Conservation (phyloP, 37 sponge, comb jelly and placozoan genomes). For the Tethya wilhelma region DNA sequence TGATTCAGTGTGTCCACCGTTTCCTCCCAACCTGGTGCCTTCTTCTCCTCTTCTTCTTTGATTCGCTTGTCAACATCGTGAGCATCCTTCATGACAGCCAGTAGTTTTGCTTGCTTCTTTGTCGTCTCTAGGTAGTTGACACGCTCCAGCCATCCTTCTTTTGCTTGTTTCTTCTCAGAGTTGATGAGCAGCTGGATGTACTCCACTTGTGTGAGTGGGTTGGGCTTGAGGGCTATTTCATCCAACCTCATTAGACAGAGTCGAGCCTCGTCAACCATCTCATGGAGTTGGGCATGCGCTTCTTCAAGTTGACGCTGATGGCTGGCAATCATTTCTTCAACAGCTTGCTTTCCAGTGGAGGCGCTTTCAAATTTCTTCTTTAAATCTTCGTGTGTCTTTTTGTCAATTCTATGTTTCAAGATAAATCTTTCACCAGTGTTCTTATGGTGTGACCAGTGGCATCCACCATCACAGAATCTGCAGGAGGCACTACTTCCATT, state of each 20-base stretch:
- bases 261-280: constrained; percentile 21
- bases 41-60: too few species aligned
- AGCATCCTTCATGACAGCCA: too few species aligned
- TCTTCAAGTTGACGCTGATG: constrained; percentile 18
- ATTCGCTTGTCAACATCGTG: too few species aligned
- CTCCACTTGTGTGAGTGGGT: constrained; percentile 64
- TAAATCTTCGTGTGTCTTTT: constrained; percentile 51
- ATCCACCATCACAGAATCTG: constrained; percentile 50
- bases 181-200: constrained; percentile 72
- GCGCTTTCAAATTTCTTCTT: constrained; percentile 40
- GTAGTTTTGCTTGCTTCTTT: constrained; percentile 46
- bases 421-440: constrained; percentile 55
- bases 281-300: constrained; percentile 11
- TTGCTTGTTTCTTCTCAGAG: constrained; percentile 53
- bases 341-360: constrained; percentile 4
- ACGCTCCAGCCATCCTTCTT: constrained; percentile 44
- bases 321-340: constrained; percentile 36
- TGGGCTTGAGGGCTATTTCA: constrained; percentile 75
- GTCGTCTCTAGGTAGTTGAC: constrained; percentile 18
- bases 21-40: too few species aligned
- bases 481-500: constrained; percentile 34
- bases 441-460: constrained; percentile 56
- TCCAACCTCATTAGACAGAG: constrained; percentile 31
- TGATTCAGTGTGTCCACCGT: too few species aligned
- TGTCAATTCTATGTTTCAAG: constrained; percentile 36